Evolutionary conservation across 2,888 invertebrate species (phyloP), one percentile per base, ranked within the genome.

Genomic region (Leptinotarsa tumamoca): DNA sequence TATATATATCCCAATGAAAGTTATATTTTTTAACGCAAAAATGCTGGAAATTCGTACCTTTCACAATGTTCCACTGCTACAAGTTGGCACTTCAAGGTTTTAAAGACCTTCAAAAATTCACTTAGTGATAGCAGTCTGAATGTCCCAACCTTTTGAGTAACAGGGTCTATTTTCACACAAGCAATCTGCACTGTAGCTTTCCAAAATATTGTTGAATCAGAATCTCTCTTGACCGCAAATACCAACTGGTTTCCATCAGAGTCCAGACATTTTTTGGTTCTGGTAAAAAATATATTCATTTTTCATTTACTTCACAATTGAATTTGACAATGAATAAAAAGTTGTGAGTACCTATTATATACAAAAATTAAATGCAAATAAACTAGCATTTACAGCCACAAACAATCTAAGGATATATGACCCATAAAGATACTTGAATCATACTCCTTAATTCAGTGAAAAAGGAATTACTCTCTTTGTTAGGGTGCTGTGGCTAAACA

Each of bases 181-280:
- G 91, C 92, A 80, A 94, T 91, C 85, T 91, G 90, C 0, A 94
- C 91, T 1, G 92, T 93, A 0, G 92, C 92, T 85, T 93, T 93
- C 94, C 94, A 94, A 52, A 94, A 88, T 33, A 93, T 84, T 0
- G 92, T 90, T 0, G 90, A 88, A 84, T 93, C 93, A 4, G 92
- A 91, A 4, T 92, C 93, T 79, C 90, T 90, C 84, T 92, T 92
- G 2, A 94, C 90, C 67, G 91, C 90, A 88, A 94, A 94, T 56
- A 92, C 86, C 49, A 94, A 86, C 83, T 91, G 92, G 83, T 92
- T 92, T 0, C 93, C 93, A 81, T 90, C 89, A 4, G 89, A 86
- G 86, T 92, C 92, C 77, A 91, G 89, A 82, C 91, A 92, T 82
- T 91, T 90, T 76, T 90, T 89, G 0, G 92, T 92, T 75, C 93